Percentiles rank a stretch among this genome's conserved stretches.
Conservation (phyloP, 2,113 vertebrate species). For the Brachyistius frenatus region DNA sequence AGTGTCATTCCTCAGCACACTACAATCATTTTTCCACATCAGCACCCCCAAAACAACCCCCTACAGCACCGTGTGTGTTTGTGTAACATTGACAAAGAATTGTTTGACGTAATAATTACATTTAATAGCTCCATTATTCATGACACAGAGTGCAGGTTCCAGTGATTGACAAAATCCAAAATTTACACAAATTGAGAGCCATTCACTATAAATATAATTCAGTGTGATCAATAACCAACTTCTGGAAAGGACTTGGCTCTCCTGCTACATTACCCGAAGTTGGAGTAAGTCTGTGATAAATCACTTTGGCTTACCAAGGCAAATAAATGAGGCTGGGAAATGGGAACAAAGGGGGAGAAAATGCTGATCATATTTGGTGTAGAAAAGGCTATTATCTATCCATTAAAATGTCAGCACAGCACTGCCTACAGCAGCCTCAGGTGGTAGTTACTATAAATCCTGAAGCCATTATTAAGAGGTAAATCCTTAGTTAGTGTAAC, state of each 20-base stretch:
- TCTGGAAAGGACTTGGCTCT: conserved; percentile 35
- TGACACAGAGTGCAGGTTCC: conserved; percentile 4
- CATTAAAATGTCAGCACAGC: conserved; percentile 64
- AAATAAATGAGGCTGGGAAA: conserved; percentile 55
- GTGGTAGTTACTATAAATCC: conserved; percentile 27
- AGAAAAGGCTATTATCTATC: conserved; percentile 59
- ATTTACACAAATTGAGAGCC: conserved; percentile 42
- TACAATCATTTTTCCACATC: conserved; percentile 57
- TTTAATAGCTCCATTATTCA: conserved; percentile 50
- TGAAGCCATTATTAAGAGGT: conserved; percentile 36
- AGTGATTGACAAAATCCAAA: conserved; percentile 27
- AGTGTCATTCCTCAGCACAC: conserved; percentile 41
- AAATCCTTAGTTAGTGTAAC: conserved; percentile 36
- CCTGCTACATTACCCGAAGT: conserved; percentile 14
- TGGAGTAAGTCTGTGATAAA: conserved; percentile 55
- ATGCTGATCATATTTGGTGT: conserved; percentile 66
- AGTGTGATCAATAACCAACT: conserved; percentile 55
- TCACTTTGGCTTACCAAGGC: conserved; percentile 52
- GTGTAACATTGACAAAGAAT: conserved; percentile 51
- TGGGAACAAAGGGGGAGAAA: conserved; percentile 53
- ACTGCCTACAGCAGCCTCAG: conserved; percentile 38
- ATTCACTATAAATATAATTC: conserved; percentile 35
- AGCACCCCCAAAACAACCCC: conserved; percentile 37
- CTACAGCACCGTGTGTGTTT: conserved; percentile 17
- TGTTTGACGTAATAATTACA: conserved; percentile 54